These are phyloP conservation scores for Chrysina gloriosa DNA, from an alignment of 2,888 invertebrate species.

Conservation along the genomic window DNA sequence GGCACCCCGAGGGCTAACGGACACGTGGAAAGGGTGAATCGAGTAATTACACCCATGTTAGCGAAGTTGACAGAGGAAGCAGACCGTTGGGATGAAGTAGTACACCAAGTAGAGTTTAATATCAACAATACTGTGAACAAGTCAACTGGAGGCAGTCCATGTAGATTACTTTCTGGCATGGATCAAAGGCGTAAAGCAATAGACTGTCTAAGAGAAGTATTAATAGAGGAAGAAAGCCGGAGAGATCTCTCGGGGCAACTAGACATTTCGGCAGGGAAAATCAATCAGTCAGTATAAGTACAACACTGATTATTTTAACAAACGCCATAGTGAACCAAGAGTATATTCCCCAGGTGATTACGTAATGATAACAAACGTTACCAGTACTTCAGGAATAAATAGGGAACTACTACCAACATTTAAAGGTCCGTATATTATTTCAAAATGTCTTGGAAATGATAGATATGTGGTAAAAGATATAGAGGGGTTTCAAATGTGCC, in stretches of 20 bases:
- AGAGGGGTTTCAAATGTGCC: no score
- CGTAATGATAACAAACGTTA: constrained; percentile 49
- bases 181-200: constrained; percentile 26
- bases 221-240: constrained; percentile 4
- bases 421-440: constrained; percentile 48
- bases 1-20: constrained; percentile 54
- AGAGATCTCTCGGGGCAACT: not conserved
- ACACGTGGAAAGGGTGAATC: no score
- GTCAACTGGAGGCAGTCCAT: constrained; percentile 39
- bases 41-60: no score
- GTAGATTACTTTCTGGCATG: constrained; percentile 29
- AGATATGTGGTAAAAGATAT: no score
- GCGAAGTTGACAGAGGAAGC: not conserved
- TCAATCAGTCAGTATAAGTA: constrained; percentile 32
- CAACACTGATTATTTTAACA: constrained; percentile 33
- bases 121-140: constrained; percentile 45
- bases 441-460: not conserved
- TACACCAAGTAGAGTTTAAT: constrained; percentile 45
- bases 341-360: constrained; percentile 46
- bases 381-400: constrained; percentile 43
- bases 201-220: constrained; percentile 28
- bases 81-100: constrained; percentile 46
- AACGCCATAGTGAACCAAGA: constrained; percentile 44
- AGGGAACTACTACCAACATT: constrained; percentile 49
- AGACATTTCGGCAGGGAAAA: constrained; percentile 22